Base-by-base conservation (phyloP, 1,140 invertebrate species). In the Planococcus citri region DNA sequence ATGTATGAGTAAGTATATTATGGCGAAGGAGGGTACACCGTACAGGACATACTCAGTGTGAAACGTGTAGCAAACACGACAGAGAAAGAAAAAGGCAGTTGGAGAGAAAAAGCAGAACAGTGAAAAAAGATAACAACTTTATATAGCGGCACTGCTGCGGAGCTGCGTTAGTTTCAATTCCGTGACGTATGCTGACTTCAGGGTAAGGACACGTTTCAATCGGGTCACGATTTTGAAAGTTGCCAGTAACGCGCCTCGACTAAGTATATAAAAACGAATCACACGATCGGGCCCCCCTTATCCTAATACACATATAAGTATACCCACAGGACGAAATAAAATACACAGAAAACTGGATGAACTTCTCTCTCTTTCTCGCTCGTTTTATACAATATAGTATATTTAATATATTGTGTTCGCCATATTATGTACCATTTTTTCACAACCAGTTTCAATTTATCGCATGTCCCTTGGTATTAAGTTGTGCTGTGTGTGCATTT, bases 171-270 rank as follows among this genome's bases (percentile, higher is more conserved):
- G 41, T 51, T 51, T 51, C 41, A 64, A 64, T 64, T 64, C 22
- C 60, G 60, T 64, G 60, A 64, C 60, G 60, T 64, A 64, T 64
- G 60, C 60, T 27, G 60, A 64, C 60, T 64, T 64, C 60, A 27
- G 60, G 60, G 22, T 64, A 64, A 64, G 60, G 60, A 64, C 60
- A 64, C 60, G 60, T 64, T 64, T 64, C 60, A 64, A 27, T 64
- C 60, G 21, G 60, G 60, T 64, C 60, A 64, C 60, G 60, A 64
- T 64, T 64, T 64, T 64, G 60, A 64, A 64, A 64, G 60, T 64
- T 64, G 60, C 60, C 60, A 25, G 60, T 27, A 64, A 64, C 60
- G 60, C 60, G 41, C 51, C 17, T 4, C 12, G 60, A 64, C 60
- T 64, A 25, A 64, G 60, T 64, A 64, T 64, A 64, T 64, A 51